These are phyloP conservation scores for Amphipoea lucens DNA, from an alignment of 2,888 invertebrate genomes.

Conservation along the genomic window DNA sequence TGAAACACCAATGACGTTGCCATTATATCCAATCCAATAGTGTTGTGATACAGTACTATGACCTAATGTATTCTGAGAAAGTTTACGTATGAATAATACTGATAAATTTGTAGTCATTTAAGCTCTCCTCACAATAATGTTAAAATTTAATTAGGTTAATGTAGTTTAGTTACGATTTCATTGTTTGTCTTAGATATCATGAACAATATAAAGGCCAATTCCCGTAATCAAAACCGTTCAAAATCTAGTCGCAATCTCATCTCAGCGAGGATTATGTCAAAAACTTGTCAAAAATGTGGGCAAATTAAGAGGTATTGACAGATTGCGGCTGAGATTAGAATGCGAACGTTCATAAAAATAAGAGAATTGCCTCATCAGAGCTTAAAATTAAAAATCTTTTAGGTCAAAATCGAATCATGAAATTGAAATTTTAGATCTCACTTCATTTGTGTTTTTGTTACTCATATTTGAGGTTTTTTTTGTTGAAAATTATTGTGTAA, in stretches of 20 bases:
- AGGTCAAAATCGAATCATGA: constrained; percentile 3
- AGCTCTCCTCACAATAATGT: neutral
- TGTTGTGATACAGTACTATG: constrained; percentile 13
- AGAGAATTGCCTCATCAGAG: neutral
- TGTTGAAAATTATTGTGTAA: constrained; percentile 6
- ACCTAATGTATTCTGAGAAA: neutral
- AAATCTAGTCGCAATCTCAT: neutral
- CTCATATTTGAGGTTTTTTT: neutral
- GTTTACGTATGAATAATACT: neutral
- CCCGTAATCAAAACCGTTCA: too few species aligned
- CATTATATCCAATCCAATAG: neutral
- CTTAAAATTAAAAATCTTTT: neutral
- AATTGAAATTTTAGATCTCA: constrained; percentile 40
- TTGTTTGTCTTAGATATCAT: constrained; percentile 5
- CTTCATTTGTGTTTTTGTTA: constrained; percentile 4
- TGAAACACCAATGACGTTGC: neutral
- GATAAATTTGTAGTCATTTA: neutral
- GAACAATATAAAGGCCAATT: neutral
- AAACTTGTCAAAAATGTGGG: neutral
- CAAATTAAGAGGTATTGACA: neutral
- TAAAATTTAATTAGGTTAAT: neutral
- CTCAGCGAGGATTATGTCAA: neutral
- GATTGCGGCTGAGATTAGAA: neutral
- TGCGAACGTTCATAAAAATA: neutral
- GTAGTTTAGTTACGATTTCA: neutral